A percentile compares a stretch with the other conserved stretches of the same genome.
Conservation (phyloP, 1,140 invertebrate genomes). For the Apocrypta bakeri region DNA sequence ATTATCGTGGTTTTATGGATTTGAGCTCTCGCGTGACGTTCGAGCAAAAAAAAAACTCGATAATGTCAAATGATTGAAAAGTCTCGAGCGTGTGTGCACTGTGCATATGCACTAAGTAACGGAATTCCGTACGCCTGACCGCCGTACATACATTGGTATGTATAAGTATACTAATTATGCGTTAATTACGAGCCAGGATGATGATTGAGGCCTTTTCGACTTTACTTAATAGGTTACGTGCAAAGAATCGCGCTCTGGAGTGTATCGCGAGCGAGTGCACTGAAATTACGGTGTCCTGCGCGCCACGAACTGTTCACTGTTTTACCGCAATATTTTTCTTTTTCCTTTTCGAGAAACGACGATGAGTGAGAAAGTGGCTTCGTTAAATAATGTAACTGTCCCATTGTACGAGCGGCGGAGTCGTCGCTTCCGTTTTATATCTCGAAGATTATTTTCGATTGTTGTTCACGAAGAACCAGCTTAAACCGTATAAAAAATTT, state of each 20-base stretch:
- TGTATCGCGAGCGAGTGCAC: not conserved
- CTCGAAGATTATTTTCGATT: not conserved
- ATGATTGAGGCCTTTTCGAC: not conserved
- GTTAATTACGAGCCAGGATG: not conserved
- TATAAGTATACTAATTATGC: not conserved
- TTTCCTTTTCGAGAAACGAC: conserved; percentile 2
- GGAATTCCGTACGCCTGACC: too few species aligned
- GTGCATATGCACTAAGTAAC: too few species aligned
- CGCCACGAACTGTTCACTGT: not conserved
- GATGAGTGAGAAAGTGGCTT: conserved; percentile 22
- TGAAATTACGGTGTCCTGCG: not conserved
- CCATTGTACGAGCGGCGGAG: not conserved
- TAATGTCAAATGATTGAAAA: too few species aligned
- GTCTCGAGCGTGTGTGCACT: too few species aligned
- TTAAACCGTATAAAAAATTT: too few species aligned
- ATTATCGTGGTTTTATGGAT: not conserved
- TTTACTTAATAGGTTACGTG: not conserved
- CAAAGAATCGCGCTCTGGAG: not conserved
- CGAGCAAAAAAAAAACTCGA: not conserved
- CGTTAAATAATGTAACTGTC: not conserved
- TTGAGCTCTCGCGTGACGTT: not conserved
- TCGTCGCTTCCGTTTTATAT: not conserved
- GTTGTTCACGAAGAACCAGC: not conserved
- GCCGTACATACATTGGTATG: too few species aligned
- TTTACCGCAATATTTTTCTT: conserved; percentile 27